Base-by-base conservation (phyloP, 2,113 vertebrate genomes). In the Caranx melampygus region DNA sequence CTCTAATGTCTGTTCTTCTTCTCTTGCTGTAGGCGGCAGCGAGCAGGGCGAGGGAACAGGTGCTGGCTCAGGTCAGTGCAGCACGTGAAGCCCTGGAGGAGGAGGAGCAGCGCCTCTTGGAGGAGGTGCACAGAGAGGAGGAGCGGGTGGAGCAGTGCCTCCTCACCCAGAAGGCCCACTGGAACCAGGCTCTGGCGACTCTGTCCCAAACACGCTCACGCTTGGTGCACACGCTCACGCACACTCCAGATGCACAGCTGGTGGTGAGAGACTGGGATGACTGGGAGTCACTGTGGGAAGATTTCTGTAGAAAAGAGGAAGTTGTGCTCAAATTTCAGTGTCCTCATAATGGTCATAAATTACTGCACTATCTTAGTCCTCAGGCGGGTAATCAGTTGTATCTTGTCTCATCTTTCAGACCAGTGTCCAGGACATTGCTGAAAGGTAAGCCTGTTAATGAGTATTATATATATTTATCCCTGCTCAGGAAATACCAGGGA, bases 141-240 rank as follows among this genome's bases (percentile, higher is more conserved):
- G 97, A 99, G 88, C 90, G 96, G 14, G 95, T 93, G 0, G 96
- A 98, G 81, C 96, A 98, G 95, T 97, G 96, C 58, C 96, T 98
- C 88, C 94, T 98, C 70, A 99, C 97, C 0, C 97, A 99, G 93
- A 92, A 65, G 34, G 95, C 88, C 13, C 97, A 98, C 94, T 99
- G 98, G 98, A 88, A 83, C 0, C 95, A 97, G 75, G 95, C 96
- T 0, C 51, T 97, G 81, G 86, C 88, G 47, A 96, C 93, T 65
- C 95, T 99, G 20, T 82, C 93, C 5, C 78, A 91, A 40, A 96
- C 97, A 35, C 96, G 97, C 40, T 93, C 93, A 44, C 82, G 92
- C 80, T 91, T 99, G 89, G 98, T 99, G 92, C 95, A 94, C 83
- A 83, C 83, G 59, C 96, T 99, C 73, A 99, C 98, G 37, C 93